A percentile compares a stretch with the other conserved stretches of the same genome.
Conservation (phyloP, 2,888 invertebrate genomes). For the Tiliacea citrago region DNA sequence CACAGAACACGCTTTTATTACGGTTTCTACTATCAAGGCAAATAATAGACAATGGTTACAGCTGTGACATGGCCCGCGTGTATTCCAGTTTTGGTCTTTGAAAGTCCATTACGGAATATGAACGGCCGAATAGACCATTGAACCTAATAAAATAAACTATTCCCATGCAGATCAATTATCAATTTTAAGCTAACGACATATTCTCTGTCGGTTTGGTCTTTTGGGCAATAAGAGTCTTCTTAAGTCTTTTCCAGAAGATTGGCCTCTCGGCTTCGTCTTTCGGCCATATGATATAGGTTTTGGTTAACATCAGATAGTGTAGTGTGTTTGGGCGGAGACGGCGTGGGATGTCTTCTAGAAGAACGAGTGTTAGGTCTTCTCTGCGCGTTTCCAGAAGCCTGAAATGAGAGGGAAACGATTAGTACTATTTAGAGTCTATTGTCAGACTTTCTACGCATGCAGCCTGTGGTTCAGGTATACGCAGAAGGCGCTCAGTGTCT, state of each 20-base stretch:
- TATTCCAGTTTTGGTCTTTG: background rate
- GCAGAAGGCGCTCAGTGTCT: too few species aligned
- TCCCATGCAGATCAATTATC: constrained; percentile 12
- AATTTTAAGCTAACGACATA: constrained; percentile 75
- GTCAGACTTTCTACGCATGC: too few species aligned
- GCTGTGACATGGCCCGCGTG: background rate
- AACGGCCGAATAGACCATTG: background rate
- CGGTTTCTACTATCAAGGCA: background rate
- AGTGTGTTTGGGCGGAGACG: constrained; percentile 91
- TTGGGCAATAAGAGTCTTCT: constrained; percentile 79
- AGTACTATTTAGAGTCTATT: too few species aligned
- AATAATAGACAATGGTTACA: background rate
- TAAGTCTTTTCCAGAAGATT: constrained; percentile 86
- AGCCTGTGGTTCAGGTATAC: too few species aligned
- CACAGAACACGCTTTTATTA: background rate
- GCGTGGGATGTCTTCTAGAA: constrained; percentile 92
- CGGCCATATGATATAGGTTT: constrained; percentile 93
- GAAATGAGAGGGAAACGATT: constrained; percentile 47
- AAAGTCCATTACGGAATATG: background rate
- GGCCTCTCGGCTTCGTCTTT: constrained; percentile 75
- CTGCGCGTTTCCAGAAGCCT: constrained; percentile 91
- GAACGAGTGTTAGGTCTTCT: constrained; percentile 92
- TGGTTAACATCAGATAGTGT: constrained; percentile 92
- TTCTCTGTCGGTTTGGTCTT: constrained; percentile 75
- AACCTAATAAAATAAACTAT: background rate